Conservation (phyloP, 2,888 invertebrate species). For the Hemicrepidius hirtus region DNA sequence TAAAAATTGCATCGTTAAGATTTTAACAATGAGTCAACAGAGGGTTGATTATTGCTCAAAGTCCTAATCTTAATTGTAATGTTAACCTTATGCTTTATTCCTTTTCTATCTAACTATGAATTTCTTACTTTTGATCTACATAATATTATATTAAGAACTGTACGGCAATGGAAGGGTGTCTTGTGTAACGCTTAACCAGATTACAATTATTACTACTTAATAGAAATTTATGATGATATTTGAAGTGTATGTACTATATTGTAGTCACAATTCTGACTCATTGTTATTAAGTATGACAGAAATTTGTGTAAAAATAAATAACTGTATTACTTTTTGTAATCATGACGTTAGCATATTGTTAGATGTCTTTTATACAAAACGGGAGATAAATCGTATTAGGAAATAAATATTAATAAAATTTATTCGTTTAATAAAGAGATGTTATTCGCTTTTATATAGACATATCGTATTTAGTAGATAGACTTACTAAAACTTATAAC, state of each 20-base stretch:
- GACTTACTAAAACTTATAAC: conserved; percentile 26
- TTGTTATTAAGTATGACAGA: conserved; percentile 14
- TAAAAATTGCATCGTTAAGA: conserved; percentile 9
- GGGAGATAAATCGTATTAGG: conserved; percentile 39
- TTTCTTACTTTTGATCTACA: neutral
- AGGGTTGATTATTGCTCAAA: conserved; percentile 17
- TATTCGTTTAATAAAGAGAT: conserved; percentile 30
- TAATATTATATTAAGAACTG: neutral
- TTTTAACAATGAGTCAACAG: conserved; percentile 34
- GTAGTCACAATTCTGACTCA: neutral
- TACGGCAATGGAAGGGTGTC: no score
- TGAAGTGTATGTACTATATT: no score
- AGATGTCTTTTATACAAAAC: conserved; percentile 53
- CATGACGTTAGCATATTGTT: conserved; percentile 43
- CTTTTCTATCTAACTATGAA: conserved; percentile 5
- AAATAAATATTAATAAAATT: conserved; percentile 36
- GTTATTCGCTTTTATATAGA: conserved; percentile 48
- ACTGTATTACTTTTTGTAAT: conserved; percentile 32
- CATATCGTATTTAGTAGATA: conserved; percentile 44
- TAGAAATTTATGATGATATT: no score
- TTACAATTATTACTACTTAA: no score
- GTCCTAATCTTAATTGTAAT: neutral
- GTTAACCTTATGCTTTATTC: neutral
- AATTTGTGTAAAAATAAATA: conserved; percentile 21
- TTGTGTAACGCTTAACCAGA: no score